Percentiles rank a stretch among this genome's conserved stretches.
phyloP scores from a whole-genome alignment of 2,113 vertebrate genomes.

The Mixornis gularis region DNA sequence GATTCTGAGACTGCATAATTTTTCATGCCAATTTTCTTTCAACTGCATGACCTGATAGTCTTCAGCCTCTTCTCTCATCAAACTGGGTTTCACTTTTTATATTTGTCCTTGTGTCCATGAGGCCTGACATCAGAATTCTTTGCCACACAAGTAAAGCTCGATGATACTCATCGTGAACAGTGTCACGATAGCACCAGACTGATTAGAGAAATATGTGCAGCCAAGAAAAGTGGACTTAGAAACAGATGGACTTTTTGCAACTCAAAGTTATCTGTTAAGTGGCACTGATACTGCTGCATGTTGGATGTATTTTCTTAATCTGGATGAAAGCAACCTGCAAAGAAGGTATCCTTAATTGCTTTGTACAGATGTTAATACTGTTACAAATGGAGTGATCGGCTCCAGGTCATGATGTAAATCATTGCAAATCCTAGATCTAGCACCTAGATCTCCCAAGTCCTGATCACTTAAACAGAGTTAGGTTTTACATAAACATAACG shows the following conservation, averaged over 20 bases:
- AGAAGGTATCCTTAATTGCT: not conserved
- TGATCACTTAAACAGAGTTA: not conserved
- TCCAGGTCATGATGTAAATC: not conserved
- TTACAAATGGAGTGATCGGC: not conserved
- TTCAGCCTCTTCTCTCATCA: not conserved
- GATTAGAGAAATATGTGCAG: not conserved
- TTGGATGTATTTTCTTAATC: not conserved
- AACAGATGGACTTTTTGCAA: not conserved
- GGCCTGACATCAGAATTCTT: not conserved
- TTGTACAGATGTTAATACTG: not conserved
- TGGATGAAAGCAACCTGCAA: not conserved
- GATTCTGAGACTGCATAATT: not conserved
- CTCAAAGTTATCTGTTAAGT: not conserved
- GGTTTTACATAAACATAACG: not conserved
- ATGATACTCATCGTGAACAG: not conserved
- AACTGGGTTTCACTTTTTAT: not conserved
- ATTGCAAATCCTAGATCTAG: not conserved
- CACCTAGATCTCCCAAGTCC: not conserved
- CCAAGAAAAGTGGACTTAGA: not conserved
- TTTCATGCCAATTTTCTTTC: not conserved
- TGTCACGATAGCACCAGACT: rapidly evolving
- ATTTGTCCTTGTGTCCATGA: not conserved
- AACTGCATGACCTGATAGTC: not conserved
- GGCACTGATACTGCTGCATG: not conserved
- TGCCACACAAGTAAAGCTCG: not conserved